Evolutionary conservation across 1,140 invertebrate species (phyloP), one percentile per base, ranked within the genome.

Genomic region (Cotesia vestalis): DNA sequence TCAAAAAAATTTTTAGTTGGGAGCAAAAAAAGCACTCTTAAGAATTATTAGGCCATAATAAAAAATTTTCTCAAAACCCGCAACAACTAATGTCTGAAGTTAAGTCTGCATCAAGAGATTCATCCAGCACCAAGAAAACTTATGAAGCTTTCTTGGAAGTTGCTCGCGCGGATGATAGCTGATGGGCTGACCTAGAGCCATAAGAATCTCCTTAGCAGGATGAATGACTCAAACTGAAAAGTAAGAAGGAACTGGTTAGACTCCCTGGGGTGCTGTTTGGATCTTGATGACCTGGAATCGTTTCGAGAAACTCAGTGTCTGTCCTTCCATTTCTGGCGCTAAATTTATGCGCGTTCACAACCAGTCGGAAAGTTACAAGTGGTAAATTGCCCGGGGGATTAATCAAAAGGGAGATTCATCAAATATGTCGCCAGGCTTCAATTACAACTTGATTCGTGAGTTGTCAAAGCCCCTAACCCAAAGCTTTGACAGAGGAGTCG

Each of bases 11-110:
- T 27, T 27, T 27, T 27, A 27, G 27, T 27, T 27, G 27, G 27
- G 27, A 27, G 27, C 27, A 1, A 27, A 27, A 27, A 27, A 27
- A 27, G 27, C 27, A 27, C 27, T 1, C 27, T 27, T 1, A 27
- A 27, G 27, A 27, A 27, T 27, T 27, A 27, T 27, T 27, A 27
- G 1, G 1, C 27, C 27, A 27, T 27, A 27, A 27, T 46, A 62
- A 36, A 76, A 78, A 80, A 79, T 78, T 78, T 55, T 62, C 61
- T 40, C 61, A n/a, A 71, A 68, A 76, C 79, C 78, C 79, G 78
- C 77, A 67, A 61, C 64, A 77, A 80, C 74, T 80, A 69, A 63
- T 71, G 77, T 2, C 2, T 12, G 12, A 63, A 51, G n/a, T 36
- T 5, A 0, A 27, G 1, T 27, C 27, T 27, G 27, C 27, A 27